Base-by-base conservation (phyloP, 2,113 vertebrate species). In the Stigmatopora nigra region DNA sequence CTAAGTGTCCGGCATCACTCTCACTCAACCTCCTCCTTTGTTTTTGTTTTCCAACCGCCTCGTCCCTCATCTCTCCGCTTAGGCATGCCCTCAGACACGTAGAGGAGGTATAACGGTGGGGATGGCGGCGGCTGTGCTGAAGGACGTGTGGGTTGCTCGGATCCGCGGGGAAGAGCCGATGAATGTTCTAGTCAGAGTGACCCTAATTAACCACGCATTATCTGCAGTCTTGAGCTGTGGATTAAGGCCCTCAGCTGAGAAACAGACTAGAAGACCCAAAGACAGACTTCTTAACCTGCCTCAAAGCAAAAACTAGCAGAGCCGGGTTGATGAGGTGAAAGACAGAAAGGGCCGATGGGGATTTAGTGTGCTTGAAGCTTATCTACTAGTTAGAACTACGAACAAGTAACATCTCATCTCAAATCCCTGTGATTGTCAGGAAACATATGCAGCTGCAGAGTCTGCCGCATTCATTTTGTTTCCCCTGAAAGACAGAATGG, bases 151-250 rank as follows among this genome's bases (percentile, higher is more conserved):
- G 81, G 82, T 85, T 81, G 70, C 77, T 71, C 63, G 75, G 68
- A 60, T 85, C 83, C 77, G 68, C 74, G 61, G 85, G 82, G 76
- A 79, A 80, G 77, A 80, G 80, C 57, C 77, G 70, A 78, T 68
- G 80, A 83, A 80, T 87, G 87, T 84, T 88, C 83, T 76, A 77
- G 86, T 87, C 83, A 72, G 69, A 75, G 77, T 87, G 84, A 86
- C 84, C 84, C 88, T 90, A 91, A 91, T 91, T 89, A 90, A 89
- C 76, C 78, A 81, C 81, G 71, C 71, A 86, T 90, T 90, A 89
- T 88, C 86, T 88, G 67, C 69, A 84, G 87, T 84, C 87, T 31
- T 76, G 78, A 68, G 80, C 72, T 52, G 78, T 83, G 84, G 87
- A 87, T 86, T 85, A 82, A 73, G 76, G 84, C 87, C 80, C 76